phyloP scores from a whole-genome alignment of 2,888 invertebrate genomes.

The Caenorhabditis japonica region DNA sequence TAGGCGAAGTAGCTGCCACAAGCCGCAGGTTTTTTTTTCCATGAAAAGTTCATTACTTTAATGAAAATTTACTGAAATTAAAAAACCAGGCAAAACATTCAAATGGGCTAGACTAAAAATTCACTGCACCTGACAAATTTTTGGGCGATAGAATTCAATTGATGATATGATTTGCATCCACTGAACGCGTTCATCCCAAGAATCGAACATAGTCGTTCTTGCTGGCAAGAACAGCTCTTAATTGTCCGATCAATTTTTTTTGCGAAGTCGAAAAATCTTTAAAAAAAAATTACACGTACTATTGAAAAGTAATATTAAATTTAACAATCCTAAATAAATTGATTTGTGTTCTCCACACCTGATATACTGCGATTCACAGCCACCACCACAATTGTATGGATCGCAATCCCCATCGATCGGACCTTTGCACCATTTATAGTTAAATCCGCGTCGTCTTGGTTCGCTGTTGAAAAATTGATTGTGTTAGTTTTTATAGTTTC shows the following conservation, averaged over 20 bases:
- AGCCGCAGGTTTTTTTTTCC: too few species aligned
- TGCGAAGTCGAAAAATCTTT: conserved; percentile 53
- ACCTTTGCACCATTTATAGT: conserved; percentile 36
- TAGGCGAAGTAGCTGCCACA: too few species aligned
- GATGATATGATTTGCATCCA: conserved; percentile 60
- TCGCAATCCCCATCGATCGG: conserved; percentile 59
- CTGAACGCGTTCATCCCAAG: conserved; percentile 58
- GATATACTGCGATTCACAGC: conserved; percentile 58
- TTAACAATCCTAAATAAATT: too few species aligned
- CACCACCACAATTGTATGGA: conserved; percentile 54
- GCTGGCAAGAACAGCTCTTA: conserved; percentile 55
- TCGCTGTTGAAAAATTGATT: conserved; percentile 1
- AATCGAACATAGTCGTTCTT: conserved; percentile 59
- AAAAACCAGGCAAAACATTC: too few species aligned
- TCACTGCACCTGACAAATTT: conserved; percentile 54
- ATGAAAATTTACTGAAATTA: too few species aligned
- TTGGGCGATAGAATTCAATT: conserved; percentile 55
- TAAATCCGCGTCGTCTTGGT: conserved; percentile 16
- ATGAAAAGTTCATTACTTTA: too few species aligned
- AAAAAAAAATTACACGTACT: too few species aligned
- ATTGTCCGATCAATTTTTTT: conserved; percentile 53
- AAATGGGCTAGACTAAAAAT: too few species aligned
- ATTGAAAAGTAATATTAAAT: too few species aligned
- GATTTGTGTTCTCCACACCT: too few species aligned
- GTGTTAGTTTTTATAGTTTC: too few species aligned